Conservation (phyloP, 2,888 invertebrate genomes). For the Mechanitis mazaeus region DNA sequence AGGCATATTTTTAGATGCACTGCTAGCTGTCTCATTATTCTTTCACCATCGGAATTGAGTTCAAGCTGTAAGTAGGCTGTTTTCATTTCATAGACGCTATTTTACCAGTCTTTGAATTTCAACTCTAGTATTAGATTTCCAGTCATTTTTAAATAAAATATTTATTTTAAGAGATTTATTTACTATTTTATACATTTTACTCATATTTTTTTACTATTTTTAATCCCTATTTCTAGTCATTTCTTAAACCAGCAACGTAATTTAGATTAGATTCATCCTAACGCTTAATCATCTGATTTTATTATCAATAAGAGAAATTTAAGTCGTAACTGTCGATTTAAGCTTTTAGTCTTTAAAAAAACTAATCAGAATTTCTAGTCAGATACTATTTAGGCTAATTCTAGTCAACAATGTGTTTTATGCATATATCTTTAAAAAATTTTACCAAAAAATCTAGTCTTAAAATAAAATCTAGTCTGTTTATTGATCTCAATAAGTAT, state of each 20-base stretch:
- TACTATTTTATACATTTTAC: neutral
- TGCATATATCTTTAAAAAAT: neutral
- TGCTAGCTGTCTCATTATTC: slow-evolving; percentile 51
- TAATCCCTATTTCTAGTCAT: neutral
- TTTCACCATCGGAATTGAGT: slow-evolving; percentile 55
- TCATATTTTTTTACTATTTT: neutral
- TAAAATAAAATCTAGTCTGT: slow-evolving; percentile 22
- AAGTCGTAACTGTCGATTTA: neutral
- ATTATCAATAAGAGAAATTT: too few relatives aligned
- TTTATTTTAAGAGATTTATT: neutral
- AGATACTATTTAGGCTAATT: slow-evolving; percentile 13
- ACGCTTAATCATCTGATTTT: too few relatives aligned
- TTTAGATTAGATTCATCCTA: neutral
- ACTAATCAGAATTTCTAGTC: slow-evolving; percentile 21
- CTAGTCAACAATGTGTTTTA: slow-evolving; percentile 19
- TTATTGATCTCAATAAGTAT: slow-evolving; percentile 12
- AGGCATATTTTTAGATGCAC: slow-evolving; percentile 72
- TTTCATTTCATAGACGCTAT: neutral
- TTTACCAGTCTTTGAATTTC: neutral
- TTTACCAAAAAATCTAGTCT: too few relatives aligned
- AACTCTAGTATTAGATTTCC: slow-evolving; percentile 10
- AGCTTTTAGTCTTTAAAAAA: neutral
- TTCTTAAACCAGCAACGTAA: neutral
- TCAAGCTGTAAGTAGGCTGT: slow-evolving; percentile 36
- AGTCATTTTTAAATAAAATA: slow-evolving; percentile 13